These are phyloP conservation scores for Peribatodes rhomboidaria DNA, from an alignment of 2,888 invertebrate genomes.

Conservation along the genomic window DNA sequence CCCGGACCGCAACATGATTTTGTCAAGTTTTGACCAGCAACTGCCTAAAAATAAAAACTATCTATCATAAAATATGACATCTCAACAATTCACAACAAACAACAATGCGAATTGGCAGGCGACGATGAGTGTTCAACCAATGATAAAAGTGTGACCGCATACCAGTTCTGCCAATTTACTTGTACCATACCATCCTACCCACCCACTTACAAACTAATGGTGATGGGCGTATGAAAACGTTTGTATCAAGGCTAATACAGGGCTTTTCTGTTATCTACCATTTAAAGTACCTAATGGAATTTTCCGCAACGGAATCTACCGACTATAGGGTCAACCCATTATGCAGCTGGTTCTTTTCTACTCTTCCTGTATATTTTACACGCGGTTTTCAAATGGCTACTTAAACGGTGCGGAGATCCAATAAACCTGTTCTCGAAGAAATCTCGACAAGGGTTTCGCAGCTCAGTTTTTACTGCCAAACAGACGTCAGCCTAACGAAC, in stretches of 20 bases:
- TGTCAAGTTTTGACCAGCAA: neutral
- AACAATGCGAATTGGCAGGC: slow-evolving; percentile 38
- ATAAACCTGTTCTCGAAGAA: too few species aligned
- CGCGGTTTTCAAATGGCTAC: too few species aligned
- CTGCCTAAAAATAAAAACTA: neutral
- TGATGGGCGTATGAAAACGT: slow-evolving; percentile 54
- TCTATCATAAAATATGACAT: slow-evolving; percentile 5
- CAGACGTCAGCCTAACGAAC: too few species aligned
- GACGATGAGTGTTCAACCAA: slow-evolving; percentile 50
- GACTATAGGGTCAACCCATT: neutral
- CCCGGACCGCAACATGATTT: too few species aligned
- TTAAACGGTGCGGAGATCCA: too few species aligned
- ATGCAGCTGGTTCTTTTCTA: neutral
- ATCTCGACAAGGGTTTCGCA: too few species aligned
- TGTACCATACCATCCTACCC: slow-evolving; percentile 4
- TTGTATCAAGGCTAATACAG: slow-evolving; percentile 17
- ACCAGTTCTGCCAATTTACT: slow-evolving; percentile 62
- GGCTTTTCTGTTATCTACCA: slow-evolving; percentile 9
- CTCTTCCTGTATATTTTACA: too few species aligned
- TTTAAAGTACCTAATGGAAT: neutral
- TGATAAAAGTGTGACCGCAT: slow-evolving; percentile 63
- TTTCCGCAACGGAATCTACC: neutral
- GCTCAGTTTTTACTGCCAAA: too few species aligned
- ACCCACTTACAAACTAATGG: slow-evolving; percentile 49
- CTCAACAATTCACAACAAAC: slow-evolving; percentile 11